These are phyloP conservation scores for Heliangelus exortis DNA, from an alignment of 2,797 vertebrate species.

Conservation along the genomic window DNA sequence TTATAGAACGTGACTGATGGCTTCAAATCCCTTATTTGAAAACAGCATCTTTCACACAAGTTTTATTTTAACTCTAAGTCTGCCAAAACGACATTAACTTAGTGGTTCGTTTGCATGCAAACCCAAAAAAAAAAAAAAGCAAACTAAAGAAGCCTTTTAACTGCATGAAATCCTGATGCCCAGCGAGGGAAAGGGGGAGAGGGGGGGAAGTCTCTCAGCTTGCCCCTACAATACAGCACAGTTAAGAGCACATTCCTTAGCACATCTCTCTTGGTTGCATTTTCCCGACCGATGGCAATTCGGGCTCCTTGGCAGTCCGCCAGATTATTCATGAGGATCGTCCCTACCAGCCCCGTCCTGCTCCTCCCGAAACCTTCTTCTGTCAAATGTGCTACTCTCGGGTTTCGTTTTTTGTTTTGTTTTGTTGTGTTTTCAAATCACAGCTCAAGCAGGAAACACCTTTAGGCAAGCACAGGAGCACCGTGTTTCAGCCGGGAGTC, in stretches of 20 bases:
- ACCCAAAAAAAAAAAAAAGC: background rate
- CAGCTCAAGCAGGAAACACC: background rate
- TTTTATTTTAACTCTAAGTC: background rate
- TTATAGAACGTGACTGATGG: background rate
- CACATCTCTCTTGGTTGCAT: background rate
- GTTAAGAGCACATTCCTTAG: background rate
- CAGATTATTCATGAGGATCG: background rate
- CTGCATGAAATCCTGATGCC: background rate
- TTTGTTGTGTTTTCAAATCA: background rate
- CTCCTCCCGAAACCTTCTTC: background rate
- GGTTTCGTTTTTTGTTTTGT: background rate
- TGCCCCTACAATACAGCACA: background rate
- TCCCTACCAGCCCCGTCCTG: background rate
- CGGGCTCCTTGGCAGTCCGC: background rate
- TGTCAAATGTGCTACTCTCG: background rate
- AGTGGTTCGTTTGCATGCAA: background rate
- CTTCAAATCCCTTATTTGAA: background rate
- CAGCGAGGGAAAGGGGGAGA: accelerated
- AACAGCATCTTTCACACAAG: background rate
- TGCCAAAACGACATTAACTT: background rate
- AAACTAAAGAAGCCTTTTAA: background rate
- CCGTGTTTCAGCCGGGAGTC: background rate
- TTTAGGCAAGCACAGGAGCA: background rate
- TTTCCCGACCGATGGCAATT: background rate
- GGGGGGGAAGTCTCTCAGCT: background rate